Conservation (phyloP, 2,113 vertebrate genomes). For the Brachypodius melanocephalos region DNA sequence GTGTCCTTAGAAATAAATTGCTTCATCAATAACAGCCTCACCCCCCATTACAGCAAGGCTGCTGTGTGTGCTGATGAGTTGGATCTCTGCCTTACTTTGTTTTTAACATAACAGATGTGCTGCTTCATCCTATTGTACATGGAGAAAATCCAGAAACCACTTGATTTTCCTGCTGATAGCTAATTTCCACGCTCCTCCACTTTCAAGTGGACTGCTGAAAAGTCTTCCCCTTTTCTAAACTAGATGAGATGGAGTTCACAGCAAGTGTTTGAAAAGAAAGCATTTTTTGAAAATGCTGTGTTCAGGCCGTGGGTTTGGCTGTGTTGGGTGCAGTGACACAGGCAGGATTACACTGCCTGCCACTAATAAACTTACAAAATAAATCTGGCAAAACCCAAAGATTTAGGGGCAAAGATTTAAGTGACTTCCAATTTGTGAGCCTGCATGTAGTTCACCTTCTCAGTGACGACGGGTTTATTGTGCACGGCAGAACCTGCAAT, state of each 20-base stretch:
- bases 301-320: neutral
- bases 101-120: neutral
- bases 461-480: neutral
- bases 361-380: neutral
- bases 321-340: neutral
- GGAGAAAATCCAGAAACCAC: neutral
- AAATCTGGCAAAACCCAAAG: neutral
- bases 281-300: neutral
- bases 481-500: neutral
- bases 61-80: neutral
- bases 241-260: neutral
- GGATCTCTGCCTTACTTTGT: neutral
- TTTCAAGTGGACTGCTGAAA: neutral
- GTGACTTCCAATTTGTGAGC: neutral
- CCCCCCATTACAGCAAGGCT: neutral
- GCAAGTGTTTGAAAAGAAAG: neutral
- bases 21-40: neutral
- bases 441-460: neutral
- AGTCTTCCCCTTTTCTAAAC: neutral
- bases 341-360: neutral
- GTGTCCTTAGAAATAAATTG: neutral
- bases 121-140: neutral
- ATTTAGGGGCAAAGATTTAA: neutral
- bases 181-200: neutral
- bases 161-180: neutral